A percentile compares a stretch with the other conserved stretches of the same genome.
Evolutionary conservation across 2,888 invertebrate species (phyloP).

Genomic region (Mythimna impura): DNA sequence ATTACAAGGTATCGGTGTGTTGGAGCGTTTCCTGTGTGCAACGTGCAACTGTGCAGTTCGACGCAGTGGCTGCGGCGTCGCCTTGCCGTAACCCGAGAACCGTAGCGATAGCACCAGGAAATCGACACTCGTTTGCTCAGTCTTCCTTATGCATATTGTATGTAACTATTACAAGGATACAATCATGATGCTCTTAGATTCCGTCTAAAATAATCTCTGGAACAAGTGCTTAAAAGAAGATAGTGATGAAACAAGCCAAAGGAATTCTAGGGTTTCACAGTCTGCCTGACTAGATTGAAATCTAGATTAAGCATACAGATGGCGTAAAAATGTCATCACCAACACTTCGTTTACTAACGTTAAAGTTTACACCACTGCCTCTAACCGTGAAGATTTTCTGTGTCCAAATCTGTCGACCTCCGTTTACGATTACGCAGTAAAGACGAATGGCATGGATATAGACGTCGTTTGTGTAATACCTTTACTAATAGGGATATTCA

Average conservation of each 20-base stretch:
- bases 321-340: slow-evolving; percentile 52
- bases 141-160: slow-evolving; percentile 63
- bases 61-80: slow-evolving; percentile 53
- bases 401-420: slow-evolving; percentile 72
- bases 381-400: slow-evolving; percentile 64
- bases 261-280: slow-evolving; percentile 25
- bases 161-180: slow-evolving; percentile 35
- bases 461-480: slow-evolving; percentile 78
- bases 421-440: slow-evolving; percentile 78
- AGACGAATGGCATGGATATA: slow-evolving; percentile 75
- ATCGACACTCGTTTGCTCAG: slow-evolving; percentile 66
- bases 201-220: background rate
- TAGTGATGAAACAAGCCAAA: slow-evolving; percentile 15
- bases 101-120: slow-evolving; percentile 71
- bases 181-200: slow-evolving; percentile 9
- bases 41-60: slow-evolving; percentile 63
- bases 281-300: slow-evolving; percentile 22
- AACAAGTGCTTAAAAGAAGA: background rate
- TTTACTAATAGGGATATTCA: slow-evolving; percentile 82
- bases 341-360: slow-evolving; percentile 50
- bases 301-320: slow-evolving; percentile 54
- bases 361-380: slow-evolving; percentile 56
- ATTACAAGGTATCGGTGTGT: slow-evolving; percentile 71
- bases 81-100: slow-evolving; percentile 74
- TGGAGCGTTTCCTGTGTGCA: slow-evolving; percentile 73